phyloP scores from a whole-genome alignment of 2,797 vertebrate genomes.

The Lophotriccus pileatus region DNA sequence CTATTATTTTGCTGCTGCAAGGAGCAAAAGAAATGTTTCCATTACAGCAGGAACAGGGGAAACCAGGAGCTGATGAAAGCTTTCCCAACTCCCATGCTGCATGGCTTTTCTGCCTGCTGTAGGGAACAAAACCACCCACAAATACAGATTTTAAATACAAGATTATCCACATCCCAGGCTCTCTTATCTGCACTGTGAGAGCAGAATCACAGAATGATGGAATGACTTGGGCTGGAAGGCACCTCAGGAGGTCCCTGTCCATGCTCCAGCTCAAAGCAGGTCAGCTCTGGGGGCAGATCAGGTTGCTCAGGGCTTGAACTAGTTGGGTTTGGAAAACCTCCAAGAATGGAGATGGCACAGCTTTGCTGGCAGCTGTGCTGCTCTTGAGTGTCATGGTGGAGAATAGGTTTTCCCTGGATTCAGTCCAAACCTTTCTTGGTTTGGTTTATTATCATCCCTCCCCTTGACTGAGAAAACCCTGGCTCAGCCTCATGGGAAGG shows the following conservation, averaged over 20 bases:
- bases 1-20: conserved; percentile 11
- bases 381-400: not conserved
- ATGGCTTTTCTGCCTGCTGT: not conserved
- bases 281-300: not conserved
- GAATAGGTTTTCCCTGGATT: not conserved
- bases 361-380: not conserved
- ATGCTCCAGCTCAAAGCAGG: not conserved
- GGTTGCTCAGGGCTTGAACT: not conserved
- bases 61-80: not conserved
- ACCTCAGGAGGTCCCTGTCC: not conserved
- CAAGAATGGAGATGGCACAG: not conserved
- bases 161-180: not conserved
- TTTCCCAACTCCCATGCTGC: not conserved
- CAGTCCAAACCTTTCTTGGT: not conserved
- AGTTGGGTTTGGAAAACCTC: not conserved
- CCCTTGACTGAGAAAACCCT: not conserved
- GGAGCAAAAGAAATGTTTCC: conserved; percentile 2
- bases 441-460: not conserved
- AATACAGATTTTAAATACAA: not conserved
- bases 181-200: not conserved
- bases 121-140: not conserved
- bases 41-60: not conserved
- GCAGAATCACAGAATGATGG: not conserved
- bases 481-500: not conserved
- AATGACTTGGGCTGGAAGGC: not conserved